Evolutionary conservation across 2,113 vertebrate species (phyloP), one percentile per base, ranked within the genome.

Genomic region (Phainopepla nitens): DNA sequence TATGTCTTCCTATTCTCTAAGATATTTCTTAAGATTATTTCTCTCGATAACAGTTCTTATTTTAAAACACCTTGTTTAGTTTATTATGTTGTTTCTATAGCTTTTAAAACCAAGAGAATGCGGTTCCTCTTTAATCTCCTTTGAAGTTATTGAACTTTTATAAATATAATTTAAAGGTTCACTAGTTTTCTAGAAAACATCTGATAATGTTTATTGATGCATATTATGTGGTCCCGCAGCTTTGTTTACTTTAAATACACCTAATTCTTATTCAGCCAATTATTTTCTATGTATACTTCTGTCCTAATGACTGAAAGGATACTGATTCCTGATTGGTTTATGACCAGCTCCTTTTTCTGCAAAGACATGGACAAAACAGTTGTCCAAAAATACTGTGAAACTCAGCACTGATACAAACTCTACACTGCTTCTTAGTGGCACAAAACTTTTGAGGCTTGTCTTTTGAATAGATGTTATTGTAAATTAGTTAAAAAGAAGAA

Each of bases 151-250:
- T 91, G 60, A 94, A 73, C 49, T 49, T 91, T 76, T 53, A 73
- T 68, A 84, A 94, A 79, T 62, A 83, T 68, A 77, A 89, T 65
- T 50, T 76, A 81, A 88, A 96, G 57, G 77, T 78, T 90, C 64
- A 70, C 12, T 44, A 66, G 20, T 45, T 94, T 91, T 36, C 62
- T 71, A 72, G n/a, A 61, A 77, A 81, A 60, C 2, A 7, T 73
- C 54, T 78, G 50, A 42, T 78, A 61, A 76, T 44, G 33, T 85
- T 89, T 96, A 82, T 49, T 75, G 65, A 61, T 21, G 20, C 10
- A 29, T 84, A 35, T 72, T 86, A 49, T 29, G 35, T 82, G 25
- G 7, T 57, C 31, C 39, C 83, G 16, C 27, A 94, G 54, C 11
- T 89, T 64, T 94, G 31, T 92, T 39, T 88, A 15, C 24, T 71